Percentiles rank a stretch among this genome's conserved stretches.
These are phyloP conservation scores for Aurelia coerulea DNA, from an alignment of 30 jellyfish, hydroid and myxozoan species.

Conservation along the genomic window DNA sequence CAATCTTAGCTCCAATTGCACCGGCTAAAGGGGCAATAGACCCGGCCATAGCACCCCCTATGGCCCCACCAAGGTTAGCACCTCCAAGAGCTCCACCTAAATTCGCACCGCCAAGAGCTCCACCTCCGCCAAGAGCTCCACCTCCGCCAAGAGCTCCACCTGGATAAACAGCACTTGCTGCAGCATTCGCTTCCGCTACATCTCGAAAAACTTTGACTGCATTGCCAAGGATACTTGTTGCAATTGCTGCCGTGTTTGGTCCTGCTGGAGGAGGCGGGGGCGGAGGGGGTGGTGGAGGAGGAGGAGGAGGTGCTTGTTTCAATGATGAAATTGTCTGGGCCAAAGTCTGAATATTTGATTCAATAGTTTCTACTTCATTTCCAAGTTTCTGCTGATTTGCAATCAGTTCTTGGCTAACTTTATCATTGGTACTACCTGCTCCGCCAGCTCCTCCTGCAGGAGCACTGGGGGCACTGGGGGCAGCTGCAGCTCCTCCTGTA, in stretches of 20 bases:
- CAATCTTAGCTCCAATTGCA: conserved; percentile 10
- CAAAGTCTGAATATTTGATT: conserved; percentile 48
- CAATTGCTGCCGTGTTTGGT: conserved; percentile 57
- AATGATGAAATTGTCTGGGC: conserved; percentile 58
- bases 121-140: conserved; percentile 24
- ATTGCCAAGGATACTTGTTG: conserved; percentile 60
- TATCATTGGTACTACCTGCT: background rate
- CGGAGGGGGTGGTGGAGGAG: conserved; percentile 82
- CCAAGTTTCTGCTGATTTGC: conserved; percentile 73
- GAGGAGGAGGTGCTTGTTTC: conserved; percentile 46
- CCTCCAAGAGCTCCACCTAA: conserved; percentile 25
- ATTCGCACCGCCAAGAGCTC: conserved; percentile 5
- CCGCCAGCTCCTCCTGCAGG: conserved; percentile 26
- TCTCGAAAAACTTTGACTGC: conserved; percentile 65
- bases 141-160: conserved; percentile 16
- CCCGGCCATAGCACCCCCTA: conserved; percentile 34
- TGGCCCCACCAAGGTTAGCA: conserved; percentile 34
- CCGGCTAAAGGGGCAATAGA: conserved; percentile 10
- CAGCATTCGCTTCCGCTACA: conserved; percentile 69
- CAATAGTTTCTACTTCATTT: conserved; percentile 51
- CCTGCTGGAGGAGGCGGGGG: conserved; percentile 64
- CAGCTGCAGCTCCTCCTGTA: conserved; percentile 21
- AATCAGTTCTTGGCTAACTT: conserved; percentile 54
- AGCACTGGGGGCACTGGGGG: conserved; percentile 23
- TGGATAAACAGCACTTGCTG: conserved; percentile 12